Base-by-base conservation (phyloP, 2,888 invertebrate species). In the Sycophila texana region DNA sequence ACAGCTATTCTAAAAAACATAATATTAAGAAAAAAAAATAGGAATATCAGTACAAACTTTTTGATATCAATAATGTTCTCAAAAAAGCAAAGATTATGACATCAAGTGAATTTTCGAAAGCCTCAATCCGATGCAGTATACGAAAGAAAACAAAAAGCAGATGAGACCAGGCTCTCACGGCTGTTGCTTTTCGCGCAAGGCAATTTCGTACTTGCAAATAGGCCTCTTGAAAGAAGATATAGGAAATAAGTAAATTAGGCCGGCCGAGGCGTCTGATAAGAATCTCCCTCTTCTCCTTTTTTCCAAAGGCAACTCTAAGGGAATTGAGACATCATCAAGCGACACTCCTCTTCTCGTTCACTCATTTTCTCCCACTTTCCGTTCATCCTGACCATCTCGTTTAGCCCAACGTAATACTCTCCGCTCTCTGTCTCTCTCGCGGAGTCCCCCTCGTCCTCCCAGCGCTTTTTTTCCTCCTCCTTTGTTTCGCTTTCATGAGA, bases 221-320 rank as follows among this genome's bases (percentile, higher is more conserved):
- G 94, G 94, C 93, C 93, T 93, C 93, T 18, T 93, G 93, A 93
- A 92, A 93, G 84, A 84, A 92, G 93, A 3, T 26, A 26, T 93
- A 75, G 82, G 92, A 93, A 93, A 94, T 94, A 94, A 94, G 94
- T 94, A 94, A 94, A 94, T 94, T 94, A 94, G 94, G 94, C 93
- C 92, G 93, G 92, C 91, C 93, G 93, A 85, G 85, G 85, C 83
- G 61, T 83, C 84, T 93, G 94, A 95, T 94, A 94, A 93, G 93
- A 92, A 94, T 94, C 94, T 94, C 93, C 94, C 94, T 79, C 83
- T 77, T 61, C 51, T 81, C 79, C 65, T 72, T 79, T 85, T 85
- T 86, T 83, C 80, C 82, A 81, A 83, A 83, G 83, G 82, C 81
- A 83, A 85, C 84, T 85, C 83, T 77, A 81, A 84, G 86, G 86